Base-by-base conservation (phyloP, 2,888 invertebrate species). In the Drosophila aldrichi region DNA sequence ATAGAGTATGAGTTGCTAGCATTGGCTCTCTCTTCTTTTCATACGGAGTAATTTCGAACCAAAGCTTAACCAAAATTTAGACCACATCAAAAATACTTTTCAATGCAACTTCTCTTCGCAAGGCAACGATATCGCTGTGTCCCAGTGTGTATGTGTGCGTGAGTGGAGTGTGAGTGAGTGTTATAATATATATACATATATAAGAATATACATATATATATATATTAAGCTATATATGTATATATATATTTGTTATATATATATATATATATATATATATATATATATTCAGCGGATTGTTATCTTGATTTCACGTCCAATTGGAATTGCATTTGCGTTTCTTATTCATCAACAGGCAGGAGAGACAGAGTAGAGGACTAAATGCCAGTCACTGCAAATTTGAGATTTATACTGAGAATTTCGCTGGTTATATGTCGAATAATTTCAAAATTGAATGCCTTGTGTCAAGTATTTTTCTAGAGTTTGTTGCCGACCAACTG, bases 31-130 rank as follows among this genome's bases (percentile, higher is more conserved):
- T 66, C 77, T 76, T 82, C 75, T 75, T 58, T 61, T 74, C 34
- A 68, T 61, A 61, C 65, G 80, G n/a, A 82, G 41, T 41, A 74
- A 67, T 81, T 76, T 77, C 40, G 68, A 75, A 56, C 46, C 49
- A 64, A 82, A 71, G 73, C 63, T 59, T 32, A 77, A 49, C 40
- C 81, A 62, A 29, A 60, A 71, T 46, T 71, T 68, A 58, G 74
- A 72, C 68, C 79, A 79, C 79, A 79, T 79, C 74, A 79, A 79
- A 77, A 80, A 52, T 61, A 40, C 46, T 75, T 51, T 52, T 38
- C 40, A 12, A 10, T 10, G 8, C 16, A 16, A 20, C 51, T 34
- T 36, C 36, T 22, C 18, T 54, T 64, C 14, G 29, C 52, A n/a
- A 18, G 36, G 22, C n/a, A 6, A 36, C 20, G 36, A 22, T 20